Evolutionary conservation across 2,113 vertebrate genomes (phyloP), one percentile per base, ranked within the genome.

Genomic region (Eretmochelys imbricata): DNA sequence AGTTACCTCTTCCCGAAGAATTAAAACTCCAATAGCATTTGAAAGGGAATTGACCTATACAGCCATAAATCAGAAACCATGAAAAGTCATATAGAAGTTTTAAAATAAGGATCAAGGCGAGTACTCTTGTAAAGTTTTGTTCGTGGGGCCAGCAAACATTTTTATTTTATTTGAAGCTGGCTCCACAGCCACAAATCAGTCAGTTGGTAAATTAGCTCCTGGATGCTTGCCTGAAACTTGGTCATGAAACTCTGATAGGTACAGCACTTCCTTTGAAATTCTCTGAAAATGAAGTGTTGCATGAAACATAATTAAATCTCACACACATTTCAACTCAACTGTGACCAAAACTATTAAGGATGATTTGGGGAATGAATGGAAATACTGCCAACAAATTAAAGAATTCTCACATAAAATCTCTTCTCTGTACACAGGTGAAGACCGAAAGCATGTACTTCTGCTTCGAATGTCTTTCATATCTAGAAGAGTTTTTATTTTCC

Each of bases 101-200:
- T 89, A 89, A 93, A 93, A 62, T 17, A 88, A 57, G 25, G 13
- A 84, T 80, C 81, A 82, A 87, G 93, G 11, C 20, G 78, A 53
- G 24, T 49, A 84, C 20, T 54, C 5, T 29, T 65, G 2, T 48
- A 86, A 91, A 54, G 16, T 79, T 83, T 89, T 51, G 80, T 82
- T 82, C 50, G 57, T 88, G 13, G 35, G 93, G 51, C 24, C 53
- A 38, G 38, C 22, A 93, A 80, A 93, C 38, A 59, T 87, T 51
- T 94, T 92, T 89, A 69, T 87, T 80, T 88, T 95, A 95, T 86
- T 97, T 89, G 88, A 35, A 95, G 22, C 49, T 93, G 42, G 22
- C 86, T 95, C 53, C 38, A 19, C 53, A 85, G 27, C 38, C 94
- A 48, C 94, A 96, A 94, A 89, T 97, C 84, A 97, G 78, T 27